Base-by-base conservation (phyloP, 2,113 vertebrate genomes). In the Oncorhynchus kisutch region DNA sequence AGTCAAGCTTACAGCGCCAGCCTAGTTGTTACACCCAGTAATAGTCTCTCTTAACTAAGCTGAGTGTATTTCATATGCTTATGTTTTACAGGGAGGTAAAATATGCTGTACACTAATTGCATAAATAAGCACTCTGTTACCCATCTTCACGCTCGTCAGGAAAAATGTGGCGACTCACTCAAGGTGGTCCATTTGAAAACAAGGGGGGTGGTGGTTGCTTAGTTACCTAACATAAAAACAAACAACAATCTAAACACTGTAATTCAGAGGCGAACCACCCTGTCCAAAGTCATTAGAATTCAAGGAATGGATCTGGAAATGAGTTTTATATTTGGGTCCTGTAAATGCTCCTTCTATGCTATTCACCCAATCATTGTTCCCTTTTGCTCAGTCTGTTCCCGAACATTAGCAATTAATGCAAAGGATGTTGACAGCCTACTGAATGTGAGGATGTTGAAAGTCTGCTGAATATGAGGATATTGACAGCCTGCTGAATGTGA, bases 111-210 rank as follows among this genome's bases (percentile, higher is more conserved):
- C 31, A 68, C 18, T 68, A 34, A 57, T 71, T 67, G 16, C 57
- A 72, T 65, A 16, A 71, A 77, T 45, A 72, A 66, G 45, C 34
- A 27, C 31, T 72, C 20, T 13, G 12, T 45, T 34, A 34, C 51
- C 54, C 69, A 14, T 25, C 27, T 64, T 67, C 73, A 20, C 24
- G 64, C 48, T 68, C 25, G 20, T 54, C 73, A 34, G 49, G 60
- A 67, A 71, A 71, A 71, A 80, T 67, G 25, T 71, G 68, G 29
- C 57, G 12, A 22, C 45, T 73, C 75, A 45, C 71, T 81, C 62
- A 81, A 74, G 67, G 79, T 70, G 75, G 80, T 81, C 80, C 71
- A 45, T 77, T 81, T 31, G 64, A 51, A 67, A 81, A 16, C 24
- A 5, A 71, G 71, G 71, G 59, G 71, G 71, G 65, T 67, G 72